Evolutionary conservation across 2,113 vertebrate species (phyloP).

Genomic region (Murina feae): DNA sequence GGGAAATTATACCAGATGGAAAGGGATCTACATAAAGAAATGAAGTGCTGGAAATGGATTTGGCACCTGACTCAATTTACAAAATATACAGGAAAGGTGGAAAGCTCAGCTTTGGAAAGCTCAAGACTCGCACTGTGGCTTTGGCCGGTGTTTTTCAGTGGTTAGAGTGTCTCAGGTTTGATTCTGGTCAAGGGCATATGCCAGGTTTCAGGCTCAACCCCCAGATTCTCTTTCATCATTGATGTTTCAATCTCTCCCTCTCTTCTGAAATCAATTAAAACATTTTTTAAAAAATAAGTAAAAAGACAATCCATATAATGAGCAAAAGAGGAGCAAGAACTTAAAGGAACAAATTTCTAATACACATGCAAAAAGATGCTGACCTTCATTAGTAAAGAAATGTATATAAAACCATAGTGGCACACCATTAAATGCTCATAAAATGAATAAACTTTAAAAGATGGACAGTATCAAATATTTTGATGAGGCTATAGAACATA

Average conservation of each 20-base stretch:
- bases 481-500: background rate
- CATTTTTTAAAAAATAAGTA: background rate
- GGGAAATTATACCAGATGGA: slow-evolving; percentile 11
- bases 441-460: background rate
- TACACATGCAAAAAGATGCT: background rate
- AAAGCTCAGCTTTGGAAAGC: background rate
- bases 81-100: background rate
- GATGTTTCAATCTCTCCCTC: too few relatives aligned
- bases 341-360: background rate
- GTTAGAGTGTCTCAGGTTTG: too few relatives aligned
- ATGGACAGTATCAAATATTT: background rate
- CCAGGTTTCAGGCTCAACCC: too few relatives aligned
- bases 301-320: background rate
- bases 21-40: background rate
- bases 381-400: background rate
- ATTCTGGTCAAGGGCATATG: too few relatives aligned
- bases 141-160: too few relatives aligned
- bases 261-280: too few relatives aligned
- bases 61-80: background rate
- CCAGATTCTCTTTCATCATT: too few relatives aligned
- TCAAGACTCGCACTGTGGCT: background rate
- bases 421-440: background rate
- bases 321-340: background rate
- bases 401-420: background rate
- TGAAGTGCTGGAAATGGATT: background rate